Conservation (phyloP, 2,797 vertebrate genomes). For the Phaenicophaeus curvirostris region DNA sequence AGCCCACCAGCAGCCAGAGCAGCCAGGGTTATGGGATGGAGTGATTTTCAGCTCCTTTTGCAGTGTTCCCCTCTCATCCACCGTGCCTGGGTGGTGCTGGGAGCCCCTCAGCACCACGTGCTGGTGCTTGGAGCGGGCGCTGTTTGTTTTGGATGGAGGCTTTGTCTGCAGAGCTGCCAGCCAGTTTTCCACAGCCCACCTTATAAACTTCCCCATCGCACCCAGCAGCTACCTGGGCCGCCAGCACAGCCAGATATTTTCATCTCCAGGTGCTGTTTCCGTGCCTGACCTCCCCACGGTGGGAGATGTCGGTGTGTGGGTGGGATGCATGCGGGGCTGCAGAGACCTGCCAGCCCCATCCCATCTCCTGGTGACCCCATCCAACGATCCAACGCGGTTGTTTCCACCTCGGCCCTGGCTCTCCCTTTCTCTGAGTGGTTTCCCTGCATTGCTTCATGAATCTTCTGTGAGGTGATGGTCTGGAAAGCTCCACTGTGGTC, state of each 20-base stretch:
- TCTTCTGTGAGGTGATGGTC: background rate
- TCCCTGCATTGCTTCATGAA: accelerated
- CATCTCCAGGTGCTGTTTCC: background rate
- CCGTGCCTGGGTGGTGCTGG: background rate
- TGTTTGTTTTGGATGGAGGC: constrained; percentile 19
- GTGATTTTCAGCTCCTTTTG: background rate
- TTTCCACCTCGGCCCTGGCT: background rate
- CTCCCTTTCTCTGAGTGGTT: background rate
- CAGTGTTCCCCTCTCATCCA: background rate
- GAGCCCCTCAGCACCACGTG: background rate
- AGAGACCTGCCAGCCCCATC: background rate
- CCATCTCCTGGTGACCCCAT: accelerated
- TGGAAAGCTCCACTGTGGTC: accelerated
- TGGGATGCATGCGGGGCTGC: background rate
- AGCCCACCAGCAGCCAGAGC: background rate
- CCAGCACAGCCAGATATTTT: background rate
- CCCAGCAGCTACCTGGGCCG: background rate
- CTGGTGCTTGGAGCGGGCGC: background rate
- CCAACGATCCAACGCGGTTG: accelerated
- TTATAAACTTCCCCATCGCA: background rate
- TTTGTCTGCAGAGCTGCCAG: background rate
- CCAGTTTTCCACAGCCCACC: background rate
- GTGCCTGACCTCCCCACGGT: background rate
- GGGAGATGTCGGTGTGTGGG: background rate
- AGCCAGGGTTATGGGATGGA: background rate